Evolutionary conservation across 2,113 vertebrate genomes (phyloP).

Genomic region (Gracilinanus agilis): DNA sequence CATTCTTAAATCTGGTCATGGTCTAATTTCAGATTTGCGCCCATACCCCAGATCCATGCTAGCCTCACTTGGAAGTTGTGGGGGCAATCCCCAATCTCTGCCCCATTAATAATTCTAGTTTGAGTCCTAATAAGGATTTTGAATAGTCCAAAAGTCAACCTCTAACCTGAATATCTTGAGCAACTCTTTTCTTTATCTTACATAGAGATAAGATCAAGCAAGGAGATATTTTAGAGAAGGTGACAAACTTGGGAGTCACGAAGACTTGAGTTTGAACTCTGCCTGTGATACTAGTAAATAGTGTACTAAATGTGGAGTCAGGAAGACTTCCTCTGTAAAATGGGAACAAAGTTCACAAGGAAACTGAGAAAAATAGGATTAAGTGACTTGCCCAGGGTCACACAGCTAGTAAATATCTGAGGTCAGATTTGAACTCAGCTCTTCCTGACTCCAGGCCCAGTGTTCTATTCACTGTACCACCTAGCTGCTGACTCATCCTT

Average conservation of each 20-base stretch:
- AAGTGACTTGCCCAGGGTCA: too few relatives aligned
- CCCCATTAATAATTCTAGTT: background rate
- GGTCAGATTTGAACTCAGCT: too few relatives aligned
- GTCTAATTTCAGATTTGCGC: background rate
- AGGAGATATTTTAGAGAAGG: background rate
- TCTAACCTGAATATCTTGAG: background rate
- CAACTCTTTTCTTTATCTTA: background rate
- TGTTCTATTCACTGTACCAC: too few relatives aligned
- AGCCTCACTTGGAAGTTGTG: background rate
- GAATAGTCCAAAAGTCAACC: background rate
- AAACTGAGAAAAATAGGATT: too few relatives aligned
- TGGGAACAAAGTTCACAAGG: background rate
- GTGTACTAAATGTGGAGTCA: background rate
- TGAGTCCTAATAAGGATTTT: background rate
- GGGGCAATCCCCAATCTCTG: background rate
- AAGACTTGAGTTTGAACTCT: background rate
- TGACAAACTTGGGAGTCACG: background rate
- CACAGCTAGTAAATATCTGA: too few relatives aligned
- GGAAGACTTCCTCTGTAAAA: background rate
- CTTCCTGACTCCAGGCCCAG: too few relatives aligned
- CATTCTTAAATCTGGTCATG: background rate
- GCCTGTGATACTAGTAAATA: background rate
- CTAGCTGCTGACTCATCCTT: too few relatives aligned
- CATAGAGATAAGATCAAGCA: background rate
- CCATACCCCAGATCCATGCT: rapidly evolving